A percentile compares a stretch with the other conserved stretches of the same genome.
These are phyloP conservation scores for Dinoponera quadriceps DNA, from an alignment of 1,140 invertebrate species.

Conservation along the genomic window DNA sequence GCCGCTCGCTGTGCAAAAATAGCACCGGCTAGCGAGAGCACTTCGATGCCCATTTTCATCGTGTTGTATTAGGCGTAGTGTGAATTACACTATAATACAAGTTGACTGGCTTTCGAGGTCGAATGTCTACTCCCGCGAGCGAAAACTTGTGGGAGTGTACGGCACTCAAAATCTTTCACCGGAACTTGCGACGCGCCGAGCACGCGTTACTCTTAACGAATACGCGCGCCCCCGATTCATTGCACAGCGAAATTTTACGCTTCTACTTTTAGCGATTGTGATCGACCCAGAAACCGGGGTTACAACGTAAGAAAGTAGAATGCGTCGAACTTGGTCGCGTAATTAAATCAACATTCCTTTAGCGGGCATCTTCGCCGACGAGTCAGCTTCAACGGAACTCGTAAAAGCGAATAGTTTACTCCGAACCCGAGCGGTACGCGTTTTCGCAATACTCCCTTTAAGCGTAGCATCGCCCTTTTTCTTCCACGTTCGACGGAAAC, in stretches of 20 bases:
- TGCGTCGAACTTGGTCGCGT: not conserved
- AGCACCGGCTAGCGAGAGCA: not conserved
- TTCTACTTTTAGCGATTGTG: not conserved
- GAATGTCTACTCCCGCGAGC: not conserved
- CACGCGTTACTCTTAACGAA: not conserved
- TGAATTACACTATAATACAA: conserved; percentile 33
- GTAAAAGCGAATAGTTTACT: not conserved
- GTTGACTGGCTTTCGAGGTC: conserved; percentile 8
- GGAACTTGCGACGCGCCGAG: not conserved
- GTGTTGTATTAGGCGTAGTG: conserved; percentile 1
- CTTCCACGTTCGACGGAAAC: not conserved
- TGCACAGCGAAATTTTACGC: not conserved
- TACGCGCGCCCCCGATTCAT: not conserved
- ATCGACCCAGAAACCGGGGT: not conserved
- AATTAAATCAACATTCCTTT: conserved; percentile 14
- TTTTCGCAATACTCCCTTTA: not conserved
- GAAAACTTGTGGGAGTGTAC: conserved; percentile 12
- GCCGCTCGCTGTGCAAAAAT: not conserved
- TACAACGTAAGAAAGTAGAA: not conserved
- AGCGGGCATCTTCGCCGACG: not conserved
- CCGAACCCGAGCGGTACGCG: not conserved
- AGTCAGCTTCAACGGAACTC: not conserved
- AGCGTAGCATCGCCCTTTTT: conserved; percentile 6
- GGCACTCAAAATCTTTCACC: conserved; percentile 10
- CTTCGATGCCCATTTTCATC: not conserved